phyloP scores from a whole-genome alignment of 2,797 vertebrate species.

The Scarus forsteni region DNA sequence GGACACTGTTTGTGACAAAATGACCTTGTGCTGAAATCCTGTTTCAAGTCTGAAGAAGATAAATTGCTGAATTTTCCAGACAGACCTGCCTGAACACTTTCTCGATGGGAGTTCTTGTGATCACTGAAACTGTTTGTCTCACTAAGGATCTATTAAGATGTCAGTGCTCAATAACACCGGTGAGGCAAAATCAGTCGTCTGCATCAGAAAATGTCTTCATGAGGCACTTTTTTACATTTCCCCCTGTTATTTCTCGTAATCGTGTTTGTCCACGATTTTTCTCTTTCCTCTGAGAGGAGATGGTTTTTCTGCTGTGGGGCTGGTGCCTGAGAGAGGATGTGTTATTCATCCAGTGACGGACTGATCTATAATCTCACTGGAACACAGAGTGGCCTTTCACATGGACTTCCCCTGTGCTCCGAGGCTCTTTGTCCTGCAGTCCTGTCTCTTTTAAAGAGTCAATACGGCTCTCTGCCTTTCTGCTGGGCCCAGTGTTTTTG shows the following conservation, averaged over 20 bases:
- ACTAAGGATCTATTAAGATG: constrained; percentile 53
- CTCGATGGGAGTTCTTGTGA: constrained; percentile 55
- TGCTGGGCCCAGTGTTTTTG: constrained; percentile 50
- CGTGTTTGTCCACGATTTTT: constrained; percentile 23
- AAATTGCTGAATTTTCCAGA: constrained; percentile 75
- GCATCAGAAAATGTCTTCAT: constrained; percentile 11
- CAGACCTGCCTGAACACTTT: constrained; percentile 75
- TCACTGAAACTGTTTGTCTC: constrained; percentile 25
- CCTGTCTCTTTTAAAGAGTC: constrained; percentile 42
- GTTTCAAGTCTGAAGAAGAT: constrained; percentile 77
- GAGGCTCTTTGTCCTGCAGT: constrained; percentile 48
- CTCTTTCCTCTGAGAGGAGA: constrained; percentile 38
- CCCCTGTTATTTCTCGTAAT: not conserved
- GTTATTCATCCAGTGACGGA: constrained; percentile 61
- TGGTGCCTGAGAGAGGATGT: constrained; percentile 65
- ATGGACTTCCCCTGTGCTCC: constrained; percentile 68
- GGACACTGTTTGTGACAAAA: constrained; percentile 66
- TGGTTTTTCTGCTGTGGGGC: constrained; percentile 37
- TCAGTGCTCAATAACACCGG: constrained; percentile 35
- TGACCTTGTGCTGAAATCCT: constrained; percentile 78
- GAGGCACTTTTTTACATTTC: constrained; percentile 22
- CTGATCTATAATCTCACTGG: constrained; percentile 68
- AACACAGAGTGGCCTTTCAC: constrained; percentile 76
- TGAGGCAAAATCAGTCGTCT: constrained; percentile 15
- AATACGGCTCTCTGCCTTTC: constrained; percentile 40